phyloP scores from a whole-genome alignment of 2,797 vertebrate genomes.

The Pangasius djambal region DNA sequence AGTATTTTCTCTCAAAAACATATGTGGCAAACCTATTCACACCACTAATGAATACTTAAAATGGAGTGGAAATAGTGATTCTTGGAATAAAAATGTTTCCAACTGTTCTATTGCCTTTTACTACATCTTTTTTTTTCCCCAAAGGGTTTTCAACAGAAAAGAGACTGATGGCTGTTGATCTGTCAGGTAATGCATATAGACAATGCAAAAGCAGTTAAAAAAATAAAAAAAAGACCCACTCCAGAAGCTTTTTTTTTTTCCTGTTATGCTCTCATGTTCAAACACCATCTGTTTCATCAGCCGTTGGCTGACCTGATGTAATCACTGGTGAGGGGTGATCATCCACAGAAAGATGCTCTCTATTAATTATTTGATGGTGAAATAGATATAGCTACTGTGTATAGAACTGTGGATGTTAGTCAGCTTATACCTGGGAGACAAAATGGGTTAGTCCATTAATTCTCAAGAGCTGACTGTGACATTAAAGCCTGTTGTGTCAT shows the following conservation, averaged over 20 bases:
- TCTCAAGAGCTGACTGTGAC: background rate
- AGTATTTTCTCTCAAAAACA: background rate
- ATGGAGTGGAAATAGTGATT: background rate
- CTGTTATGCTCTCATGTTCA: background rate
- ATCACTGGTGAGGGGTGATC: background rate
- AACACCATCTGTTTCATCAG: background rate
- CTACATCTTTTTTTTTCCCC: background rate
- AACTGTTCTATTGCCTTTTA: background rate
- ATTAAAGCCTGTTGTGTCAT: background rate
- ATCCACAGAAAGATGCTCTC: background rate
- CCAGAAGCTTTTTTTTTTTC: background rate
- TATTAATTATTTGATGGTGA: background rate
- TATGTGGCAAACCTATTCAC: background rate
- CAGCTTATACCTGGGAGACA: background rate
- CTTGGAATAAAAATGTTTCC: background rate
- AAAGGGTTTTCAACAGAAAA: background rate
- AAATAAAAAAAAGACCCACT: background rate
- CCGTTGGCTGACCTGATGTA: background rate
- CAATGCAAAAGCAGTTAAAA: background rate
- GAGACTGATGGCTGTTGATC: background rate
- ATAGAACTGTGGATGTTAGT: background rate
- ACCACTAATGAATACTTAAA: background rate
- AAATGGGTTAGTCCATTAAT: background rate
- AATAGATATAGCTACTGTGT: background rate
- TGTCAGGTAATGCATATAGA: background rate